Evolutionary conservation across 53 echinoderm and acorn worm genomes (phyloP).

Genomic region (Paracentrotus lividus): DNA sequence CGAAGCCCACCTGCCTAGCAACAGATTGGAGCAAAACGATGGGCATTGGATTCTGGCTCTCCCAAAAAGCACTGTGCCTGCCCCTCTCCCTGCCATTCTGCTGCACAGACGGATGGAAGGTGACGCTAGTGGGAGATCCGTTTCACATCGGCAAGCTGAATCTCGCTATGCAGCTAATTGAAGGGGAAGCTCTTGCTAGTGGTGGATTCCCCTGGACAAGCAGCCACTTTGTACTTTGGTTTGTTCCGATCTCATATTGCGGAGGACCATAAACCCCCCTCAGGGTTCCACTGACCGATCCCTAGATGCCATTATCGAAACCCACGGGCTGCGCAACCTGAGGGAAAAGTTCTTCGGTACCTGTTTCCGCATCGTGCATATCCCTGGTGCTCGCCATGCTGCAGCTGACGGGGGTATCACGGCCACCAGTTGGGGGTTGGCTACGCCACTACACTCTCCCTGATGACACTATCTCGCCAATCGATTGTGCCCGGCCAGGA

Average conservation of each 20-base stretch:
- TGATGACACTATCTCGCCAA: too few species aligned
- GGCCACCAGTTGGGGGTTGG: conserved; percentile 55
- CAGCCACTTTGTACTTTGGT: conserved; percentile 64
- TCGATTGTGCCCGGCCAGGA: too few species aligned
- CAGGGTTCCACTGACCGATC: too few species aligned
- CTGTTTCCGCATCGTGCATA: conserved; percentile 74
- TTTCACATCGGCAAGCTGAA: conserved; percentile 66
- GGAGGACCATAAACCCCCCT: conserved; percentile 71
- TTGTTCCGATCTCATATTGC: conserved; percentile 67
- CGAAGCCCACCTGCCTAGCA: too few species aligned
- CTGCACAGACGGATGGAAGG: conserved; percentile 56
- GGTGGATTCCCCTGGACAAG: conserved; percentile 63
- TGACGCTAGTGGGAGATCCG: too few species aligned
- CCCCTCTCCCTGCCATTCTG: not conserved
- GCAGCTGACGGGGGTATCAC: conserved; percentile 70
- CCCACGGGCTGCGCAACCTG: conserved; percentile 76
- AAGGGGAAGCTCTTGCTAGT: conserved; percentile 67
- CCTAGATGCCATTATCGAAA: too few species aligned
- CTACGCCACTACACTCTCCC: conserved; percentile 53
- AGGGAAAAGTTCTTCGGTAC: conserved; percentile 82
- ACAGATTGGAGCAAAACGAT: too few species aligned
- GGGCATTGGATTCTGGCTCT: too few species aligned
- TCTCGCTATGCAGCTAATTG: conserved; percentile 62
- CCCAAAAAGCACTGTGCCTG: too few species aligned
- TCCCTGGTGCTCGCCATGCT: conserved; percentile 73